These are phyloP conservation scores for Drosophila falleni DNA, from an alignment of 2,888 invertebrate species.

Conservation along the genomic window DNA sequence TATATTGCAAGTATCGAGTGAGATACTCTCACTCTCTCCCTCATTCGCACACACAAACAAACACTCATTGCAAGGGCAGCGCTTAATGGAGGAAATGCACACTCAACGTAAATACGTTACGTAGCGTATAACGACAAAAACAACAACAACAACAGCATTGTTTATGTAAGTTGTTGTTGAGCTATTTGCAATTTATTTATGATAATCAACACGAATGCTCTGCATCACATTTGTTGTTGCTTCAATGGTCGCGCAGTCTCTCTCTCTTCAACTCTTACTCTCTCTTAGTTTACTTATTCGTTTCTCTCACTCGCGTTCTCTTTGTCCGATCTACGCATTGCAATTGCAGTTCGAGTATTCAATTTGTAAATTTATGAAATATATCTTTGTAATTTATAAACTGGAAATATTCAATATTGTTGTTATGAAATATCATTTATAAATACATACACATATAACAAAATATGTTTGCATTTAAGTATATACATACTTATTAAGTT, in stretches of 20 bases:
- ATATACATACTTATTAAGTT: slow-evolving; percentile 26
- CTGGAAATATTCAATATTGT: background rate
- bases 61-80: slow-evolving; percentile 13
- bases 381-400: background rate
- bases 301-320: slow-evolving; percentile 4
- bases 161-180: slow-evolving; percentile 55
- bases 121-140: slow-evolving; percentile 31
- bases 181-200: slow-evolving; percentile 29
- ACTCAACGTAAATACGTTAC: slow-evolving; percentile 41
- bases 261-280: background rate
- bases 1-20: background rate
- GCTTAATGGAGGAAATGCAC: slow-evolving; percentile 26
- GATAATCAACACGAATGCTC: slow-evolving; percentile 15
- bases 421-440: slow-evolving; percentile 2
- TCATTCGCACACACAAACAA: slow-evolving; percentile 8
- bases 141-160: slow-evolving; percentile 17
- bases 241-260: slow-evolving; percentile 9
- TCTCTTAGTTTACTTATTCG: slow-evolving; percentile 1
- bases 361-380: slow-evolving; percentile 1
- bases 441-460: slow-evolving; percentile 14
- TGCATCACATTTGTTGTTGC: slow-evolving; percentile 7
- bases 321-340: slow-evolving; percentile 44
- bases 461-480: slow-evolving; percentile 10
- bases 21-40: slow-evolving; percentile 17
- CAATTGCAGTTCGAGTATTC: slow-evolving; percentile 23